A percentile compares a stretch with the other conserved stretches of the same genome.
phyloP scores from a whole-genome alignment of 2,113 vertebrate species.

The Ranitomeya variabilis region DNA sequence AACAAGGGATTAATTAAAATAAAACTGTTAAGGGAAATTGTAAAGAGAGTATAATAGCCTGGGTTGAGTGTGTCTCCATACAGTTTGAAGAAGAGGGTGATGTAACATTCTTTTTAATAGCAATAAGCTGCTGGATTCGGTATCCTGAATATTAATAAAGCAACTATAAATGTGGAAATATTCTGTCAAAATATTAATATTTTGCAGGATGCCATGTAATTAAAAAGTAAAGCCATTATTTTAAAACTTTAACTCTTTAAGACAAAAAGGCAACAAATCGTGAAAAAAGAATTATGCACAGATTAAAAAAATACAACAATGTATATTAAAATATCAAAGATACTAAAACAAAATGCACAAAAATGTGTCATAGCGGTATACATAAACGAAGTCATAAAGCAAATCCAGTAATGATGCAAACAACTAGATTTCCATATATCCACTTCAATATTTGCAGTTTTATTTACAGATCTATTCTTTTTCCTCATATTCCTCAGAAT shows the following conservation, averaged over 20 bases:
- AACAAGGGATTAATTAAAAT: conserved; percentile 70
- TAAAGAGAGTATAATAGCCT: conserved; percentile 37
- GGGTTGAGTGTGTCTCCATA: conserved; percentile 10
- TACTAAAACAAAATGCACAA: neutral
- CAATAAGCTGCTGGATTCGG: conserved; percentile 63
- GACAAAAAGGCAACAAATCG: neutral
- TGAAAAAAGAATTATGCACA: neutral
- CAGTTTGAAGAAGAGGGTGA: conserved; percentile 10
- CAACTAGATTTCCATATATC: too few relatives aligned
- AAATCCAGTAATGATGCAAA: neutral
- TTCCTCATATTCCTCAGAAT: conserved; percentile 70
- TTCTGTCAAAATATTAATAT: conserved; percentile 1
- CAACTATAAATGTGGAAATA: neutral
- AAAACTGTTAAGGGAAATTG: conserved; percentile 58
- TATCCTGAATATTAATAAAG: conserved; percentile 59
- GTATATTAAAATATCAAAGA: neutral
- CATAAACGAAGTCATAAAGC: neutral
- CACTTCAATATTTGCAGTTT: neutral
- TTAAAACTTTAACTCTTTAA: neutral
- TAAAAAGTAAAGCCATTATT: neutral
- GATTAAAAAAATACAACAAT: neutral
- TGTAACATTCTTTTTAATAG: conserved; percentile 60
- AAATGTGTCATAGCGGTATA: neutral
- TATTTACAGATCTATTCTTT: conserved; percentile 17
- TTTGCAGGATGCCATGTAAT: neutral